A percentile compares a stretch with the other conserved stretches of the same genome.
Conservation (phyloP, 1,140 invertebrate species). For the Ladona fulva region DNA sequence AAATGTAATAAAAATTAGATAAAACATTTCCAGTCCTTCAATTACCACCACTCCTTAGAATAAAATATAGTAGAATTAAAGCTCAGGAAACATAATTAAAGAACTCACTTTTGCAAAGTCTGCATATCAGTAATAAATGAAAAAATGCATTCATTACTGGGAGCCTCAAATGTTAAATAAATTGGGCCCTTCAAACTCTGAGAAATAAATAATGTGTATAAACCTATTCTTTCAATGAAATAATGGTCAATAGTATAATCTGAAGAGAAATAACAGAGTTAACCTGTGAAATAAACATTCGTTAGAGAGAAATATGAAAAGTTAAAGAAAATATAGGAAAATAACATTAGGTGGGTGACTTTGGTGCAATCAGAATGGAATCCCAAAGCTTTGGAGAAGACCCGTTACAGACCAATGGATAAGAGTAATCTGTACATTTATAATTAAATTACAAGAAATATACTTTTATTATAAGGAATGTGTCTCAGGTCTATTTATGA, state of each 20-base stretch:
- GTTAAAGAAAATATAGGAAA: not conserved
- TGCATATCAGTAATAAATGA: no score
- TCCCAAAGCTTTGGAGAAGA: slow-evolving; percentile 4
- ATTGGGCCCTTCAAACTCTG: not conserved
- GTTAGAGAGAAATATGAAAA: not conserved
- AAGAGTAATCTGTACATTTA: slow-evolving; percentile 1
- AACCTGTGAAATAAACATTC: not conserved
- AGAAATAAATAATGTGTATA: not conserved
- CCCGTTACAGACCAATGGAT: slow-evolving; percentile 3
- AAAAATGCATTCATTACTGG: no score
- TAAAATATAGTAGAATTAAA: slow-evolving; percentile 5
- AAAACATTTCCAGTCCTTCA: not conserved
- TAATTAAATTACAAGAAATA: not conserved
- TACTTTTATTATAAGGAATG: slow-evolving; percentile 8
- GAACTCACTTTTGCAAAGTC: not conserved
- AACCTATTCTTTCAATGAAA: not conserved
- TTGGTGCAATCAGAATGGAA: slow-evolving; percentile 5
- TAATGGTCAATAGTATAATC: not conserved
- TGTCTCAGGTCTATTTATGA: slow-evolving; percentile 3
- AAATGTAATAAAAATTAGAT: not conserved
- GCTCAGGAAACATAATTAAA: not conserved
- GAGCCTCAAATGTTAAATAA: not conserved
- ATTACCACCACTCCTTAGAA: slow-evolving; percentile 4
- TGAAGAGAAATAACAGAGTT: not conserved
- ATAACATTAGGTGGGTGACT: slow-evolving; percentile 9